Evolutionary conservation across 2,113 vertebrate genomes (phyloP).

Genomic region (Strix aluco): DNA sequence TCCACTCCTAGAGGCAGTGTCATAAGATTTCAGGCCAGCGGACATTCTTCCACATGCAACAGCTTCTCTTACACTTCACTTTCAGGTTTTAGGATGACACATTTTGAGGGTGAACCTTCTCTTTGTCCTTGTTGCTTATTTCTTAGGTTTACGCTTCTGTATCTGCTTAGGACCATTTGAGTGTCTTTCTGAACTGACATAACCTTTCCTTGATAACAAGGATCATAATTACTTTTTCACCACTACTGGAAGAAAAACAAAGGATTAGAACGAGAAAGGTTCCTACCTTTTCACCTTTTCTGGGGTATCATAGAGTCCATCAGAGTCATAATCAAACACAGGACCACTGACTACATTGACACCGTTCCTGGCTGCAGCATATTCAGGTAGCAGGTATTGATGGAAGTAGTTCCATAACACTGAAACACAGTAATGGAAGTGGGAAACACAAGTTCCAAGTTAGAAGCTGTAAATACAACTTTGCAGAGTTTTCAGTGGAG

Average conservation of each 20-base stretch:
- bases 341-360: slow-evolving; percentile 92
- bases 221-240: background rate
- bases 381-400: slow-evolving; percentile 74
- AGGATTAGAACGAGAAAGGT: background rate
- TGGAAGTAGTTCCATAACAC: slow-evolving; percentile 89
- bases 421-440: slow-evolving; percentile 55
- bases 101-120: background rate
- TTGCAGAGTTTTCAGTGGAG: background rate
- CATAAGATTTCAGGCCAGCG: background rate
- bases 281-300: slow-evolving; percentile 76
- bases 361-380: slow-evolving; percentile 77
- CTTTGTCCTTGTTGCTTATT: background rate
- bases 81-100: background rate
- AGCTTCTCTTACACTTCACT: background rate
- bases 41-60: background rate
- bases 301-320: slow-evolving; percentile 82
- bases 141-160: background rate
- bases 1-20: background rate
- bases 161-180: background rate
- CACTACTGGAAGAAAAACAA: background rate
- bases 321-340: slow-evolving; percentile 88
- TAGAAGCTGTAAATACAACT: background rate
- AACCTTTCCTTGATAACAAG: background rate
- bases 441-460: background rate
- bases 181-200: background rate